phyloP scores from a whole-genome alignment of 1,140 invertebrate genomes.

The Batillaria attramentaria region DNA sequence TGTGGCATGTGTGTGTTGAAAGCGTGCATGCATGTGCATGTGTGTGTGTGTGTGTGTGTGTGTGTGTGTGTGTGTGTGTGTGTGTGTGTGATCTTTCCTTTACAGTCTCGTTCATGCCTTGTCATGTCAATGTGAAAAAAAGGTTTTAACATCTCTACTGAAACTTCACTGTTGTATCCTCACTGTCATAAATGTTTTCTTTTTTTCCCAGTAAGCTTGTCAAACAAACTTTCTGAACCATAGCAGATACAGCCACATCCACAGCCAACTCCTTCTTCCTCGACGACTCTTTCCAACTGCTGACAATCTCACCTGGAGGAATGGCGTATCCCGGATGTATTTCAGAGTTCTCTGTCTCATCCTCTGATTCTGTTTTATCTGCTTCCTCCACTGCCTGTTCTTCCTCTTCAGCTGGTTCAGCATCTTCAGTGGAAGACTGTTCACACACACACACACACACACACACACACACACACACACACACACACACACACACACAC shows the following conservation, averaged over 20 bases:
- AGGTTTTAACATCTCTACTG: neutral
- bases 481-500: neutral
- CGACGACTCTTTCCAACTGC: too few relatives aligned
- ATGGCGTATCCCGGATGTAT: neutral
- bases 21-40: neutral
- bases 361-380: neutral
- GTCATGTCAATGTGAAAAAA: neutral
- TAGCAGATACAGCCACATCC: neutral
- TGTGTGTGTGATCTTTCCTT: neutral
- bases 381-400: neutral
- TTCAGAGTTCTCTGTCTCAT: neutral
- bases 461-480: conserved; percentile 7
- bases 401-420: neutral
- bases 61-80: conserved; percentile 15
- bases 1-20: neutral
- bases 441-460: conserved; percentile 8
- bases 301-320: too few relatives aligned
- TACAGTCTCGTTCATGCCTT: neutral
- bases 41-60: conserved; percentile 18
- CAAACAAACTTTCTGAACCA: neutral
- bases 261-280: neutral
- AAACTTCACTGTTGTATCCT: neutral
- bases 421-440: neutral
- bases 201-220: too few relatives aligned
- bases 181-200: neutral